Percentiles rank a stretch among this genome's conserved stretches.
Evolutionary conservation across 2,113 vertebrate genomes (phyloP).

Genomic region (Corvus hawaiiensis): DNA sequence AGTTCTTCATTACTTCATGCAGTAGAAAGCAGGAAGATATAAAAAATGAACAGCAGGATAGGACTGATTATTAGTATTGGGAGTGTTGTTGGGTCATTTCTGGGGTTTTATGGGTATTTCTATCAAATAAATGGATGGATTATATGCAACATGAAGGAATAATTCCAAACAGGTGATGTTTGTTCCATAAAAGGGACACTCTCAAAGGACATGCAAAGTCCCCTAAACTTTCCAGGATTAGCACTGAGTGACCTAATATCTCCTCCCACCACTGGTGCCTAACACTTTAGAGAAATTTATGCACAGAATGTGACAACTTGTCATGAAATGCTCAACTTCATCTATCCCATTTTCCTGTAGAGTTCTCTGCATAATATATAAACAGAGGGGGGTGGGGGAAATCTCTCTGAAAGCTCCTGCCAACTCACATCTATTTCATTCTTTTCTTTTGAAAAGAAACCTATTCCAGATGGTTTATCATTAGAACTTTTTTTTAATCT

Average conservation of each 20-base stretch:
- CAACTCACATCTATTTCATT: conserved; percentile 52
- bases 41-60: not conserved
- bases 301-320: conserved; percentile 56
- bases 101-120: not conserved
- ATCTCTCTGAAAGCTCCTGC: conserved; percentile 52
- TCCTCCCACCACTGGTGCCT: conserved; percentile 29
- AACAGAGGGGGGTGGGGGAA: conserved; percentile 29
- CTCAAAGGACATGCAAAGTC: conserved; percentile 10
- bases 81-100: not conserved
- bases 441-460: conserved; percentile 45
- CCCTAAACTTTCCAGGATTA: conserved; percentile 25
- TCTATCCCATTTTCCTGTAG: conserved; percentile 39
- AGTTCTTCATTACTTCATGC: not conserved
- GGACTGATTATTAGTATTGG: not conserved
- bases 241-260: conserved; percentile 23
- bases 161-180: not conserved
- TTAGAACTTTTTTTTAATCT: not conserved
- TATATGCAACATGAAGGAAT: not conserved
- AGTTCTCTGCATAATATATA: conserved; percentile 54
- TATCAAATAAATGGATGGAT: not conserved
- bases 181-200: not conserved
- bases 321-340: conserved; percentile 49
- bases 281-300: conserved; percentile 51
- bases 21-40: not conserved
- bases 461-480: conserved; percentile 40